Evolutionary conservation across 2,113 vertebrate genomes (phyloP).

Genomic region (Thalassarche chlororhynchos): DNA sequence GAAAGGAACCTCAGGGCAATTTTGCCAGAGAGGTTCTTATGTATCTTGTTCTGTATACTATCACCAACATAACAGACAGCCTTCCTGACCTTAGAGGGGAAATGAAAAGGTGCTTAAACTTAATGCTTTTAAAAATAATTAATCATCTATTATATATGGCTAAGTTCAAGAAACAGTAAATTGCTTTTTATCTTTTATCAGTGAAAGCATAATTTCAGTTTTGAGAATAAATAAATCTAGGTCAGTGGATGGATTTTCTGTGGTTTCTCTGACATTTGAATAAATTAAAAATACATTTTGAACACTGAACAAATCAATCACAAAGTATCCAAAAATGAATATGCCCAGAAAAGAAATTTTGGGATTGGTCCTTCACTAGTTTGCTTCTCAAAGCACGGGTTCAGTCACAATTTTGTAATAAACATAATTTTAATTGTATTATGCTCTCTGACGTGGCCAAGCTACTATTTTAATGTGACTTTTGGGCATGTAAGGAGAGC

Average conservation of each 20-base stretch:
- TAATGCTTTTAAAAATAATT: slow-evolving; percentile 15
- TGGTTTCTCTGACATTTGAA: neutral
- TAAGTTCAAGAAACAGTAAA: neutral
- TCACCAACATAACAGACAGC: neutral
- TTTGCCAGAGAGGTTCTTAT: neutral
- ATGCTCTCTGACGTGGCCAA: neutral
- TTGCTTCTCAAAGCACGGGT: neutral
- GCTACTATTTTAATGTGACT: neutral
- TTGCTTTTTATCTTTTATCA: neutral
- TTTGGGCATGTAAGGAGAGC: neutral
- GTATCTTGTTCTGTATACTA: neutral
- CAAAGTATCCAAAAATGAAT: neutral
- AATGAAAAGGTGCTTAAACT: neutral
- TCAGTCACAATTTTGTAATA: neutral
- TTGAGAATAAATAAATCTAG: neutral
- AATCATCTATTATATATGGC: neutral
- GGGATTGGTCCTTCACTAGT: neutral
- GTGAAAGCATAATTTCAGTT: neutral
- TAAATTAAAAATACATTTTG: neutral
- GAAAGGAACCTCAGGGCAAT: neutral
- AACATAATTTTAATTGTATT: neutral
- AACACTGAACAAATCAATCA: neutral
- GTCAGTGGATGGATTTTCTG: neutral
- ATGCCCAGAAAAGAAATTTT: neutral
- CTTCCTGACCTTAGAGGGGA: neutral